Evolutionary conservation across 2,797 vertebrate genomes (phyloP).

Genomic region (Chanos chanos): DNA sequence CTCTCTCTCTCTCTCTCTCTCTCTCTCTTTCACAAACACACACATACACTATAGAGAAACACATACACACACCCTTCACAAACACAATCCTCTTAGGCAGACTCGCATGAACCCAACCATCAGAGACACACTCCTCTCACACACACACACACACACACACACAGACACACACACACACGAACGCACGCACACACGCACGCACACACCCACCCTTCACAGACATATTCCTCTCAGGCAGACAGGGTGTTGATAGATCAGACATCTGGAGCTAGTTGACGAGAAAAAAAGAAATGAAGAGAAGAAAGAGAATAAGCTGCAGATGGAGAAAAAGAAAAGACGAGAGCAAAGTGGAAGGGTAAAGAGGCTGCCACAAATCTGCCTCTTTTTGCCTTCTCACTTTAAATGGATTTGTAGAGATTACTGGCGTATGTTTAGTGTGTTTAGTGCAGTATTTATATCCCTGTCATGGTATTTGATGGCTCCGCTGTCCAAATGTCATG

Average conservation of each 20-base stretch:
- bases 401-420: slow-evolving; percentile 65
- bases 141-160: neutral
- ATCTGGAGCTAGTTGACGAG: slow-evolving; percentile 73
- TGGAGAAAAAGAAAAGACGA: slow-evolving; percentile 39
- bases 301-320: slow-evolving; percentile 52
- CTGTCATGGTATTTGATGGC: slow-evolving; percentile 68
- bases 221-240: slow-evolving; percentile 66
- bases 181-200: slow-evolving; percentile 9
- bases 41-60: neutral
- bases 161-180: neutral
- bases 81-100: slow-evolving; percentile 16
- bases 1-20: neutral
- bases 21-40: neutral
- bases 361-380: slow-evolving; percentile 48
- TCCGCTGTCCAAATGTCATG: slow-evolving; percentile 68
- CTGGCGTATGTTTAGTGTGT: slow-evolving; percentile 55
- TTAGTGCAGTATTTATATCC: slow-evolving; percentile 61
- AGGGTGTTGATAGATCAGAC: slow-evolving; percentile 80
- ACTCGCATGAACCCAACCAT: too few relatives aligned
- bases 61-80: slow-evolving; percentile 10
- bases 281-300: slow-evolving; percentile 35
- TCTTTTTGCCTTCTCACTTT: slow-evolving; percentile 53
- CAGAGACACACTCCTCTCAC: slow-evolving; percentile 3
- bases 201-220: too few relatives aligned
- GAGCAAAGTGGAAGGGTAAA: slow-evolving; percentile 36